phyloP scores from a whole-genome alignment of 2,888 invertebrate genomes.

The Mechanitis mazaeus region DNA sequence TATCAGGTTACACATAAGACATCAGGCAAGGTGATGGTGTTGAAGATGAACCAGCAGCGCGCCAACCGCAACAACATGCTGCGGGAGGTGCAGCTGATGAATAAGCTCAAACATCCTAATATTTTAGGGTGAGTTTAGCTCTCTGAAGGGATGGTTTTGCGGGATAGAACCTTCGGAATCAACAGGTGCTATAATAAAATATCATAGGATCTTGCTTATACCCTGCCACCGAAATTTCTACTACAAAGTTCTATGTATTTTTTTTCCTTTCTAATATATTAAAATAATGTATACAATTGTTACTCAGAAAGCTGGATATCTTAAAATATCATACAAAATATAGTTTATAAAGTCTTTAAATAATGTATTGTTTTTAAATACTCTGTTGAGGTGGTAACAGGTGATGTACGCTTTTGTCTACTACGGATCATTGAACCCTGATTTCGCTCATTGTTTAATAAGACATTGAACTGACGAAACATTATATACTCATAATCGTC shows the following conservation, averaged over 20 bases:
- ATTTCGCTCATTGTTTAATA: background rate
- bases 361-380: background rate
- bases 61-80: conserved; percentile 97
- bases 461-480: background rate
- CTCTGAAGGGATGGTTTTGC: too few relatives aligned
- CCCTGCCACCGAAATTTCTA: too few relatives aligned
- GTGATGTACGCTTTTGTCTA: background rate
- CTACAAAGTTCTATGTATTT: too few relatives aligned
- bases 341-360: background rate
- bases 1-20: conserved; percentile 92
- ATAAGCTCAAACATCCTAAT: conserved; percentile 95
- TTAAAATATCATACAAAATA: too few relatives aligned
- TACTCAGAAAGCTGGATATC: too few relatives aligned
- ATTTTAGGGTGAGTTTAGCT: conserved; percentile 84
- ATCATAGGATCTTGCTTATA: too few relatives aligned
- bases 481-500: background rate
- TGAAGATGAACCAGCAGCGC: conserved; percentile 96
- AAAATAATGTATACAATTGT: too few relatives aligned
- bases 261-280: too few relatives aligned
- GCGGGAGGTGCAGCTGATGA: conserved; percentile 97
- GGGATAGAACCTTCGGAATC: too few relatives aligned
- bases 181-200: too few relatives aligned
- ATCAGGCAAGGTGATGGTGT: conserved; percentile 96
- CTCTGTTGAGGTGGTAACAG: background rate
- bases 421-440: background rate